These are phyloP conservation scores for Zapus hudsonius DNA, from an alignment of 2,113 vertebrate genomes.

Conservation along the genomic window DNA sequence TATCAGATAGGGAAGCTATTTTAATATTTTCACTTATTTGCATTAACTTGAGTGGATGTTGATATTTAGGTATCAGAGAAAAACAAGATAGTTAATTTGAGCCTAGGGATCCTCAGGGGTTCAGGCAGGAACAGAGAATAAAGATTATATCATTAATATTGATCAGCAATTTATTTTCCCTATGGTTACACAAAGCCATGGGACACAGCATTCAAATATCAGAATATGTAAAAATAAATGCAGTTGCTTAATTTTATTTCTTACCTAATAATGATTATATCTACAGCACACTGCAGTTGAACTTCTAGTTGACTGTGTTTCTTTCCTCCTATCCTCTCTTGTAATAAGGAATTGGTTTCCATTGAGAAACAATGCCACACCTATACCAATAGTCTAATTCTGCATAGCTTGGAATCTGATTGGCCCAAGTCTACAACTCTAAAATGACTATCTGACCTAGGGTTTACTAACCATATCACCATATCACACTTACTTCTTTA, in stretches of 20 bases:
- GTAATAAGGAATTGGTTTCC: background rate
- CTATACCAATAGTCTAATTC: background rate
- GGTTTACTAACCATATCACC: background rate
- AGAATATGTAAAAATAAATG: background rate
- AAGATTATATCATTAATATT: background rate
- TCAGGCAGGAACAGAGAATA: background rate
- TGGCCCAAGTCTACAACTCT: background rate
- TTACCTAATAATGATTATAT: background rate
- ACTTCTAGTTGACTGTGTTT: no score
- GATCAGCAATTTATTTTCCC: background rate
- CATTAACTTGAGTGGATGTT: background rate
- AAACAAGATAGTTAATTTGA: background rate
- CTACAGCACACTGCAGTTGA: background rate
- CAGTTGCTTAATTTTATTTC: background rate
- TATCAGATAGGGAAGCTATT: background rate
- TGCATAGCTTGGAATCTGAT: background rate
- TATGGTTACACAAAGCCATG: background rate
- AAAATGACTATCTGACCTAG: background rate
- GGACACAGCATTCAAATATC: background rate
- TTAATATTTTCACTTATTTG: background rate
- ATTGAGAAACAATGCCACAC: background rate
- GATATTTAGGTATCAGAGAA: slow-evolving; percentile 1
- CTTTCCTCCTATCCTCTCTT: background rate
- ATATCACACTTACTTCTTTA: background rate
- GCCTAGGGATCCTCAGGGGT: background rate